Evolutionary conservation across 2,113 vertebrate genomes (phyloP).

Genomic region (Halichoerus grypus): DNA sequence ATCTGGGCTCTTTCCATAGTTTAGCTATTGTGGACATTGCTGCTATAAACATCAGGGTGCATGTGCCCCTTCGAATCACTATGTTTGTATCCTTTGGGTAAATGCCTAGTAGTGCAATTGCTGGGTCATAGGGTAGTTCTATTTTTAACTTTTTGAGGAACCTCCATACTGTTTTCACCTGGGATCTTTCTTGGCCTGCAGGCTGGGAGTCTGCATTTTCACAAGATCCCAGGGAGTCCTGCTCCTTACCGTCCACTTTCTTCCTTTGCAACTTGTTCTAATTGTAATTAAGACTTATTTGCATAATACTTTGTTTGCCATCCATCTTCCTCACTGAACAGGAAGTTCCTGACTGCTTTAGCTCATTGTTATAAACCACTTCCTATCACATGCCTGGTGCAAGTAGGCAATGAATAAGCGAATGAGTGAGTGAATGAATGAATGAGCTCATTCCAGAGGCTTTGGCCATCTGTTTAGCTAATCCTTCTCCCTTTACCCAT

Average conservation of each 20-base stretch:
- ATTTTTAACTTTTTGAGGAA: neutral
- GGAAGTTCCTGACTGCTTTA: neutral
- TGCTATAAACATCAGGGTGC: neutral
- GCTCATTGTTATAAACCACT: neutral
- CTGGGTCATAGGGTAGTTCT: neutral
- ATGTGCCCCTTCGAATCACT: neutral
- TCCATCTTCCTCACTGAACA: neutral
- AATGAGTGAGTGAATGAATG: neutral
- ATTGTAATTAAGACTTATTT: neutral
- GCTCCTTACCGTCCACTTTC: accelerated
- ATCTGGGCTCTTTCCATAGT: neutral
- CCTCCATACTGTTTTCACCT: neutral
- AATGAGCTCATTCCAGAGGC: neutral
- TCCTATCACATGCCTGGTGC: neutral
- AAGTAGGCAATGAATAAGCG: neutral
- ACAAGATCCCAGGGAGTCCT: neutral
- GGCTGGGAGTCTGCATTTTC: neutral
- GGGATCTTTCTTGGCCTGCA: neutral
- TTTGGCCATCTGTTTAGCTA: neutral
- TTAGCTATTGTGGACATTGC: neutral
- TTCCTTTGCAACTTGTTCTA: neutral
- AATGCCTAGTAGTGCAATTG: neutral
- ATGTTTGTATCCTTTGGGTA: neutral
- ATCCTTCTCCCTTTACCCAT: neutral
- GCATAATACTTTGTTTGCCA: neutral